Base-by-base conservation (phyloP, 2,888 invertebrate species). In the Cantharis lateralis region DNA sequence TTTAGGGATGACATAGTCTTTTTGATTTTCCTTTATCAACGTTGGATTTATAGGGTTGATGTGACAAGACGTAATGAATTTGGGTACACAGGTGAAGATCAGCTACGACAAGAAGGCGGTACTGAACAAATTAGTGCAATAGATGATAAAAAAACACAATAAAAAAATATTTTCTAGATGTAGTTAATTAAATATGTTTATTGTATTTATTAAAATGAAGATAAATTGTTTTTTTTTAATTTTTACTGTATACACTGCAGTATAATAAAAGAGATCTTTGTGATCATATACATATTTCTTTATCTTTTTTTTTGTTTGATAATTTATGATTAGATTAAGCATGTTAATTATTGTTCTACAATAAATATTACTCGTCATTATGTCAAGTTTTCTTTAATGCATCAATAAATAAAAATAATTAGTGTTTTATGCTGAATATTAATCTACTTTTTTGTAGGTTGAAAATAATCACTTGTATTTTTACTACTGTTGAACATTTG, bases 1-100 rank as follows among this genome's bases (percentile, higher is more conserved):
- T 98, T 99, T 91, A 93, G 99, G 88, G 99, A 99, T 91, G 97
- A 99, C 90, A 98, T 99, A 84, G 96, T 99, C 68, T 99, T 99
- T 92, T 95, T 99, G 88, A 96, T 99, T 87, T 99, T 98, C 91
- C 91, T 99, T 81, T 99, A 99, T 88, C 99, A 99, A 90, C 93
- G 97, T 81, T 99, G 97, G 95, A 98, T 98, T 82, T 99, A 99
- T 90, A 96, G 97, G 84, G 98, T 97, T 66, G 99, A 99, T 89
- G 95, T 94, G 77, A 94, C 94, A 80, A 92, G 99, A 81, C 93
- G 97, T 73, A 99, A 99, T 88, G 99, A 99, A 88, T 99, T 97
- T 90, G 99, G 99, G n/a, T 98, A 96, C 87, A 96, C 96, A 63
- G 97, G 95, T 62, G 98, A 98, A 87, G 48, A 48, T 48, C 77